These are phyloP conservation scores for Calonectris borealis DNA, from an alignment of 2,113 vertebrate genomes.

Conservation along the genomic window DNA sequence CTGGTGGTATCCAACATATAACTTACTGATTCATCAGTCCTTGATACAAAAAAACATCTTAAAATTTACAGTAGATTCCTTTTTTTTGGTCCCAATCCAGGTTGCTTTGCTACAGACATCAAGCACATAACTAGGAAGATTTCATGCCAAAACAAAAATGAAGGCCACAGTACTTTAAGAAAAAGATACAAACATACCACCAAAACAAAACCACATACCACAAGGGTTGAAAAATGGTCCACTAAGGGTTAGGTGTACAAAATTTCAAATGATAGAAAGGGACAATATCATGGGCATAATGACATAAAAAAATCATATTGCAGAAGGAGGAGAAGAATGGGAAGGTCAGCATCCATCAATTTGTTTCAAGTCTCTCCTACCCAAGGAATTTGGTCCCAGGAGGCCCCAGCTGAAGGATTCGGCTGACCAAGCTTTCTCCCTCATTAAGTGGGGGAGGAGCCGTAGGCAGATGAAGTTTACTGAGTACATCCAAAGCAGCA, in stretches of 20 bases:
- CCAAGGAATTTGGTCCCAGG: constrained; percentile 99
- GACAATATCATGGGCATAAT: constrained; percentile 79
- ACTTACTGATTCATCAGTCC: neutral
- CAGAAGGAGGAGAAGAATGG: constrained; percentile 78
- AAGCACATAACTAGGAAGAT: constrained; percentile 74
- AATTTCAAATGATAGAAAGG: constrained; percentile 79
- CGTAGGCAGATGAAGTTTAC: constrained; percentile 99
- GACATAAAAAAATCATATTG: constrained; percentile 81
- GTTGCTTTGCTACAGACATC: constrained; percentile 83
- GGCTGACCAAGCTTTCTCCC: constrained; percentile 99
- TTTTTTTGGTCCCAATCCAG: constrained; percentile 70
- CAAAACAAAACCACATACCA: constrained; percentile 79
- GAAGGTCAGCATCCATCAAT: constrained; percentile 90
- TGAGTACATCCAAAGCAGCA: constrained; percentile 96
- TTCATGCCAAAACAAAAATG: constrained; percentile 84
- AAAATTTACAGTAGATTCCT: constrained; percentile 65
- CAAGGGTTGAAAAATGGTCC: constrained; percentile 75
- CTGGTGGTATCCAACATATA: neutral
- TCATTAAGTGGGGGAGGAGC: constrained; percentile 99
- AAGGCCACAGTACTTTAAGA: constrained; percentile 76
- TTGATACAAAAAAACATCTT: neutral
- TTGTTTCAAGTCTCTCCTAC: constrained; percentile 94
- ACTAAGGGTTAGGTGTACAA: constrained; percentile 74
- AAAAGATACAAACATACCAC: constrained; percentile 79
- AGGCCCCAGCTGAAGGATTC: constrained; percentile 99